Percentiles rank a stretch among this genome's conserved stretches.
These are phyloP conservation scores for Crotalus horridus DNA, from an alignment of 2,113 vertebrate genomes.

Conservation along the genomic window DNA sequence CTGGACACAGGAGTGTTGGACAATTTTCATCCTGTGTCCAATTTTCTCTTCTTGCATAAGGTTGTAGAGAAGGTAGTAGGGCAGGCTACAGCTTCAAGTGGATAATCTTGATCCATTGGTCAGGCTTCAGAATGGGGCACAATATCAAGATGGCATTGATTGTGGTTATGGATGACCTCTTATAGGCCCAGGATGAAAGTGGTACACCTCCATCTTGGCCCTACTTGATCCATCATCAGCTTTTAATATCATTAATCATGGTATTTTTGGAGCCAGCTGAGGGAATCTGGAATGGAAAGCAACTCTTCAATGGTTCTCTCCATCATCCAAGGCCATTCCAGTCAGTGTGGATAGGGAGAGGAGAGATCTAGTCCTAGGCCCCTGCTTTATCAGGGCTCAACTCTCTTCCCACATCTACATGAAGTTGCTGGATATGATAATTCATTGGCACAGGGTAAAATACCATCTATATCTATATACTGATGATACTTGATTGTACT, in stretches of 20 bases:
- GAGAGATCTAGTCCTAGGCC: not conserved
- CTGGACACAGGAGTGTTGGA: not conserved
- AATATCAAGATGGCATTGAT: not conserved
- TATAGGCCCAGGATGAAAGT: not conserved
- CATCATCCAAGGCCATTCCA: not conserved
- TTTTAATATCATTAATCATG: not conserved
- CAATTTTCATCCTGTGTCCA: not conserved
- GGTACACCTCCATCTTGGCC: not conserved
- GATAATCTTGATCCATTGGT: not conserved
- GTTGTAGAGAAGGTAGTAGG: not conserved
- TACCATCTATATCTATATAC: not conserved
- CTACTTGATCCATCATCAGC: not conserved
- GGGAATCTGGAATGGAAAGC: not conserved
- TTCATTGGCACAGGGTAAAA: not conserved
- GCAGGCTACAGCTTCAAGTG: not conserved
- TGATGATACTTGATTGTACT: not conserved
- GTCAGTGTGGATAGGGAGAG: not conserved
- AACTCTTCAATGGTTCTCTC: not conserved
- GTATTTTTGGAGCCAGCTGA: not conserved
- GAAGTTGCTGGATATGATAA: not conserved
- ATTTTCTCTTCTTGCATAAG: not conserved
- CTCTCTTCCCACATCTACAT: not conserved
- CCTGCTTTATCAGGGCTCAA: not conserved
- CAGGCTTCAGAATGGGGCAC: not conserved
- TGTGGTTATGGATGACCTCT: not conserved